Evolutionary conservation across 2,113 vertebrate species (phyloP).

Genomic region (Ptyas mucosa): DNA sequence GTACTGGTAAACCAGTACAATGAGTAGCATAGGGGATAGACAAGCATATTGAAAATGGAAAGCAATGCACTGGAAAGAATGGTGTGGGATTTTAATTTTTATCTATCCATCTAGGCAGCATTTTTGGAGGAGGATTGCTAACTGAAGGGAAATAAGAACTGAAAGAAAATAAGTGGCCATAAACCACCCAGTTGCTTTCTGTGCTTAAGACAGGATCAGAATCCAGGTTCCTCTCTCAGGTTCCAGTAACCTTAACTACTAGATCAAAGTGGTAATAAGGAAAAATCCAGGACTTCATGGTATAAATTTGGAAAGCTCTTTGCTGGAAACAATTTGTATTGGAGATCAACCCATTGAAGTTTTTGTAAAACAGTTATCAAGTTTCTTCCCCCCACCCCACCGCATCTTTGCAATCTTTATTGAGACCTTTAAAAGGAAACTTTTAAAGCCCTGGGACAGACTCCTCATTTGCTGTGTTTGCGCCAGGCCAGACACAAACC

Average conservation of each 20-base stretch:
- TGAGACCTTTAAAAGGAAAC: neutral
- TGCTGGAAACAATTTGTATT: slow-evolving; percentile 17
- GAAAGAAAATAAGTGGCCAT: neutral
- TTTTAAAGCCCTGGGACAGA: neutral
- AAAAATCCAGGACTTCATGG: neutral
- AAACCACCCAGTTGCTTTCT: neutral
- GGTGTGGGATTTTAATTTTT: neutral
- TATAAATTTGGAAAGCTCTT: neutral
- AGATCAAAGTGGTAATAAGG: neutral
- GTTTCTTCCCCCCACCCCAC: too few species aligned
- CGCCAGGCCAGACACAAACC: too few species aligned
- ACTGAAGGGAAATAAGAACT: neutral
- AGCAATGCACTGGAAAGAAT: neutral
- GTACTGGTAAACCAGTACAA: neutral
- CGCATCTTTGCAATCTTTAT: neutral
- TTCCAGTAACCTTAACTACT: neutral
- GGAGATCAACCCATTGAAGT: neutral
- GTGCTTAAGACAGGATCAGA: neutral
- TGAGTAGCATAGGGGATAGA: neutral
- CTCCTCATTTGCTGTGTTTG: too few species aligned
- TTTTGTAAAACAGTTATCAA: neutral
- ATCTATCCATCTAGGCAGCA: neutral
- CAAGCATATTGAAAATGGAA: neutral
- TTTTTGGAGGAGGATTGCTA: neutral
- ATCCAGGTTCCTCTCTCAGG: neutral